These are phyloP conservation scores for Platynereis dumerilii DNA, from an alignment of 2,888 invertebrate genomes.

Conservation along the genomic window DNA sequence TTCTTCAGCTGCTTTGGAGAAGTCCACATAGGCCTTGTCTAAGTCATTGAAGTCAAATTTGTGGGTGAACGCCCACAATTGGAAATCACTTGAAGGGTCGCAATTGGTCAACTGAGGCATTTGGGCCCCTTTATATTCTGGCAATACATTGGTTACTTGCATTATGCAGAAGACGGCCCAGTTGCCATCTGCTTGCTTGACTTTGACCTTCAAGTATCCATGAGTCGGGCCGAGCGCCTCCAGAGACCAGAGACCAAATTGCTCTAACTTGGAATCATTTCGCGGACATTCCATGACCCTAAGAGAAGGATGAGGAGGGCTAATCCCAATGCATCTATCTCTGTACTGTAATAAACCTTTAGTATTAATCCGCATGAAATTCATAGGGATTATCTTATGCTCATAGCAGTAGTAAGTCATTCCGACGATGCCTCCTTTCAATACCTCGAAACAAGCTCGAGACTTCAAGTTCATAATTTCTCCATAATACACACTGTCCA, in stretches of 20 bases:
- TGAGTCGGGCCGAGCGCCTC: constrained; percentile 24
- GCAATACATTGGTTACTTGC: constrained; percentile 40
- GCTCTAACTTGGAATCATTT: constrained; percentile 20
- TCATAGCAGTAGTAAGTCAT: constrained; percentile 42
- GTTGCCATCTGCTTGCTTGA: constrained; percentile 21
- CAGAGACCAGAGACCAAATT: constrained; percentile 35
- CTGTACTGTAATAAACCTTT: constrained; percentile 34
- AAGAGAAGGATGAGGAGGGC: constrained; percentile 29
- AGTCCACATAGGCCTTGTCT: no score
- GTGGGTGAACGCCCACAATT: constrained; percentile 37
- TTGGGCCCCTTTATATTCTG: constrained; percentile 35
- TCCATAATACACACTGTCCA: constrained; percentile 36
- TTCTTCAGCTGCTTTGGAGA: no score
- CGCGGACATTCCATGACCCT: constrained; percentile 35
- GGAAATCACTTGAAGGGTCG: constrained; percentile 29
- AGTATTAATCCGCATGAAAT: constrained; percentile 35
- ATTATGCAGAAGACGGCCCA: constrained; percentile 32
- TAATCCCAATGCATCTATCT: constrained; percentile 35
- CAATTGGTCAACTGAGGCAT: constrained; percentile 40
- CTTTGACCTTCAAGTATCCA: constrained; percentile 32
- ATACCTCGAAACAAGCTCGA: constrained; percentile 41
- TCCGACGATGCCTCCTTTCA: constrained; percentile 35
- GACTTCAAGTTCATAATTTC: constrained; percentile 40
- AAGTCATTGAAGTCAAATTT: constrained; percentile 27
- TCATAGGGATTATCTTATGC: constrained; percentile 42